phyloP scores from a whole-genome alignment of 2,113 vertebrate genomes.

The Nyctibius bracteatus region DNA sequence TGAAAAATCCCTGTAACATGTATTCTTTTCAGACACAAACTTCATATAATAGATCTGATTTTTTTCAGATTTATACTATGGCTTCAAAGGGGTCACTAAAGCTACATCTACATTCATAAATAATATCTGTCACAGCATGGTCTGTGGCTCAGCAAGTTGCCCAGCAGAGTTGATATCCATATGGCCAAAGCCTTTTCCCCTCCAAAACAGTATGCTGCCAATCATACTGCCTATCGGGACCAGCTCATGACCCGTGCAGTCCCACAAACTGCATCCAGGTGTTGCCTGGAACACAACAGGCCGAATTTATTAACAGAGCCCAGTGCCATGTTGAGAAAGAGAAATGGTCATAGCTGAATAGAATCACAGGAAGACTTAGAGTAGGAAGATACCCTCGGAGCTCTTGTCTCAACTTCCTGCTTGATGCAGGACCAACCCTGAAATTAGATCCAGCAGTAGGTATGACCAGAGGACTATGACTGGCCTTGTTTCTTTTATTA shows the following conservation, averaged over 20 bases:
- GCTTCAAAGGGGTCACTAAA: background rate
- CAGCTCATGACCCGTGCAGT: background rate
- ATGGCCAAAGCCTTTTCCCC: background rate
- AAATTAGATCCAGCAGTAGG: background rate
- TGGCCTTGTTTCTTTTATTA: background rate
- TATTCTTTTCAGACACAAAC: background rate
- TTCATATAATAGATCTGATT: background rate
- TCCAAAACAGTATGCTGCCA: background rate
- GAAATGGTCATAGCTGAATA: background rate
- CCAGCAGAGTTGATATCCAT: background rate
- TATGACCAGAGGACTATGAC: background rate
- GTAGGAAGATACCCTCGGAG: background rate
- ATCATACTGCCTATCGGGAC: background rate
- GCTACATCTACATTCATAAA: background rate
- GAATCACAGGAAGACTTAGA: background rate
- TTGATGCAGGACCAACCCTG: background rate
- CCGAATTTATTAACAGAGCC: background rate
- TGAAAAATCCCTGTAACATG: background rate
- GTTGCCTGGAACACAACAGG: background rate
- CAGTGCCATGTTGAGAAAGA: background rate
- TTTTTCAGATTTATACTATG: background rate
- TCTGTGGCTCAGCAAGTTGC: background rate
- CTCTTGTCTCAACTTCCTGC: background rate
- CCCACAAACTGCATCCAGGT: background rate
- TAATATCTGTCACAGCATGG: background rate